Percentiles rank a stretch among this genome's conserved stretches.
phyloP scores from a whole-genome alignment of 2,888 invertebrate genomes.

The Leptopterna dolabrata region DNA sequence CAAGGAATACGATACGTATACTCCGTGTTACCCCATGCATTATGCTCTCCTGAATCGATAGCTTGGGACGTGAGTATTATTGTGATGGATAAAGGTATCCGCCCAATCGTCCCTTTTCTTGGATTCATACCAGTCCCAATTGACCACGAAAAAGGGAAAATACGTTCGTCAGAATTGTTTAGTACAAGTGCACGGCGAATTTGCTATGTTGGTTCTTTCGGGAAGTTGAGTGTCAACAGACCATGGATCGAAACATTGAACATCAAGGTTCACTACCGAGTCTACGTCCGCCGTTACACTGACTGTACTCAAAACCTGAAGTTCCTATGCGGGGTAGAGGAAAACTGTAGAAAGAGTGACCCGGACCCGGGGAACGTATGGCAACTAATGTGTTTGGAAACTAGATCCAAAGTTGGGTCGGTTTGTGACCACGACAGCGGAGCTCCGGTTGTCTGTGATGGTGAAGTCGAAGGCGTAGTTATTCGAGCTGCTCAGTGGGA shows the following conservation, averaged over 20 bases:
- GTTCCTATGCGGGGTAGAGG: not conserved
- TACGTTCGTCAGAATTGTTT: not conserved
- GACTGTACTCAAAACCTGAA: not conserved
- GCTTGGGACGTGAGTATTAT: not conserved
- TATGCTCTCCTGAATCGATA: not conserved
- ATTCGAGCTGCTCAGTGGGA: not conserved
- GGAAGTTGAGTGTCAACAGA: not conserved
- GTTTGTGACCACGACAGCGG: constrained; percentile 24
- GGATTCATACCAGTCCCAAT: not conserved
- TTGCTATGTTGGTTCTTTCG: not conserved
- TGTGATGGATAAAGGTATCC: not conserved
- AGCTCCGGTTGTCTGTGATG: constrained; percentile 30
- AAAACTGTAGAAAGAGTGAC: not conserved
- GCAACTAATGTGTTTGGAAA: not conserved
- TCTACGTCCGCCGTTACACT: not conserved
- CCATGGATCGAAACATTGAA: not conserved
- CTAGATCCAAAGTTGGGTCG: not conserved
- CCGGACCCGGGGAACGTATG: not conserved
- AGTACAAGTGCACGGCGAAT: not conserved
- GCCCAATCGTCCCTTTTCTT: not conserved
- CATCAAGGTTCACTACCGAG: not conserved
- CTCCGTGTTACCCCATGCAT: not conserved
- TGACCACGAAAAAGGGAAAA: not conserved
- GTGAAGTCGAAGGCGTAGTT: not conserved
- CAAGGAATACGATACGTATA: not conserved